These are phyloP conservation scores for Alexandromys fortis DNA, from an alignment of 2,113 vertebrate genomes.

Conservation along the genomic window DNA sequence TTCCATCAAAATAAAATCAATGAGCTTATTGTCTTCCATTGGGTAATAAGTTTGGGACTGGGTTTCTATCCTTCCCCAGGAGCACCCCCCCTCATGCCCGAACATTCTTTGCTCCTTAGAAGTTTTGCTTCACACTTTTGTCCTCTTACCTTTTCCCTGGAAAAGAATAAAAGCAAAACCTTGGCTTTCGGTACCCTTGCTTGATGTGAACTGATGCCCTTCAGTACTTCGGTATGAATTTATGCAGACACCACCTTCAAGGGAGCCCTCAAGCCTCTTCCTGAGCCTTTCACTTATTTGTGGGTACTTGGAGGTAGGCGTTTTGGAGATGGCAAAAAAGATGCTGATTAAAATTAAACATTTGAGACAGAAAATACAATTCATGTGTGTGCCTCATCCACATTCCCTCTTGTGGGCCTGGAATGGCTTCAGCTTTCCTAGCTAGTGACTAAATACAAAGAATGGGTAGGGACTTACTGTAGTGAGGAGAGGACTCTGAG, in stretches of 20 bases:
- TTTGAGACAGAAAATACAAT: neutral
- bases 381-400: neutral
- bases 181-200: neutral
- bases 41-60: neutral
- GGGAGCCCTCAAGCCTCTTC: neutral
- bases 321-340: neutral
- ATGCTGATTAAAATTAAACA: accelerated
- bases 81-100: no score
- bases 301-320: neutral
- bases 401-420: neutral
- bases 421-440: neutral
- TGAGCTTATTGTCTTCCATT: neutral
- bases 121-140: neutral
- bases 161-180: neutral
- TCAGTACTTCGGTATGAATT: neutral
- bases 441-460: neutral
- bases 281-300: neutral
- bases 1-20: neutral
- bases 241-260: accelerated
- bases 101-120: neutral
- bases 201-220: no score
- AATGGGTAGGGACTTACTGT: neutral
- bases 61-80: neutral
- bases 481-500: neutral
- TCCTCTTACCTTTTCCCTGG: neutral